Conservation (phyloP, 1,140 invertebrate genomes). For the Hermetia illucens region DNA sequence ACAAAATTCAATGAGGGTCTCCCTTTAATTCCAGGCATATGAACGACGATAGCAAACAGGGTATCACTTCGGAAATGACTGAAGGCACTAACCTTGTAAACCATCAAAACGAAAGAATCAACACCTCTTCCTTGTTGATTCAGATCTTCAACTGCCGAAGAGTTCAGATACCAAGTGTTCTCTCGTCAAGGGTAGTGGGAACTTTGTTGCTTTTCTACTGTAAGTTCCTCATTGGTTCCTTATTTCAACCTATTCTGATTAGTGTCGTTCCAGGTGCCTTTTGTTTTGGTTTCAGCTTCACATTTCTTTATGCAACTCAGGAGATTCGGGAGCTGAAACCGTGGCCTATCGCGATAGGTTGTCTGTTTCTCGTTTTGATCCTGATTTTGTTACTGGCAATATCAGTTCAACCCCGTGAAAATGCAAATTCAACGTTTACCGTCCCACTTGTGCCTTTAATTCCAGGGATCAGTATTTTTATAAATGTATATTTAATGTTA, state of each 20-base stretch:
- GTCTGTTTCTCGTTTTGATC: slow-evolving; percentile 15
- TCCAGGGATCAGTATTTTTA: slow-evolving; percentile 50
- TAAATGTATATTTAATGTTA: slow-evolving; percentile 60
- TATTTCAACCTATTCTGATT: too few species aligned
- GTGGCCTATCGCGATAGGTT: slow-evolving; percentile 17
- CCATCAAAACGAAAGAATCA: neutral
- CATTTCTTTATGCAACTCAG: slow-evolving; percentile 19
- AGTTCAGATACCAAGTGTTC: neutral
- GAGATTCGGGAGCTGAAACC: slow-evolving; percentile 11
- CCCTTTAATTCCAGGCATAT: too few species aligned
- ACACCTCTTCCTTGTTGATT: neutral
- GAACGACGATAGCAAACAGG: slow-evolving; percentile 13
- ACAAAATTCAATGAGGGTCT: too few species aligned
- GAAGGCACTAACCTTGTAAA: slow-evolving; percentile 16
- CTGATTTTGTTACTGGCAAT: slow-evolving; percentile 15
- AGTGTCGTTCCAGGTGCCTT: slow-evolving; percentile 17
- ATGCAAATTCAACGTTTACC: slow-evolving; percentile 26
- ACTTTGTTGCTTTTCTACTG: neutral
- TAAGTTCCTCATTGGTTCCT: neutral
- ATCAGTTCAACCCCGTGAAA: slow-evolving; percentile 19
- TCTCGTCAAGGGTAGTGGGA: neutral
- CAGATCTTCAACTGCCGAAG: neutral
- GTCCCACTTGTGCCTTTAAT: slow-evolving; percentile 58
- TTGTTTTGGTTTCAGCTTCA: slow-evolving; percentile 16
- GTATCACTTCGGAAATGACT: slow-evolving; percentile 4